These are phyloP conservation scores for Aplochiton taeniatus DNA, from an alignment of 2,797 vertebrate genomes.

Conservation along the genomic window DNA sequence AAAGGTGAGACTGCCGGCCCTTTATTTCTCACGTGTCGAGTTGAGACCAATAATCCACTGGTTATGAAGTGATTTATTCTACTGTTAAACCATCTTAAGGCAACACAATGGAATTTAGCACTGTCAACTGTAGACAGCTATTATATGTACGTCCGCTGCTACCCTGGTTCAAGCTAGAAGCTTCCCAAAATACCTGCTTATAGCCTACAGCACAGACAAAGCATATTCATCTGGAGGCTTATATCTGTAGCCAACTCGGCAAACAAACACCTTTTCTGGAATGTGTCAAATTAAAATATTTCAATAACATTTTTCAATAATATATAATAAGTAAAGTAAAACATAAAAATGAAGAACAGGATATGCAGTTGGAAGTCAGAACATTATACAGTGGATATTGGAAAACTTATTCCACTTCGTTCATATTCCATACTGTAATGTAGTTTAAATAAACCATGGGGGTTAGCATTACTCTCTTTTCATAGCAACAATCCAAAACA, in stretches of 20 bases:
- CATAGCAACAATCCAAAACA: too few relatives aligned
- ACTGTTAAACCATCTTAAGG: slow-evolving; percentile 11
- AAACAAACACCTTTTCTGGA: slow-evolving; percentile 14
- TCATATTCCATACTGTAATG: too few relatives aligned
- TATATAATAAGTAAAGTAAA: too few relatives aligned
- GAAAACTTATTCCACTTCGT: too few relatives aligned
- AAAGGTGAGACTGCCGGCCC: slow-evolving; percentile 25
- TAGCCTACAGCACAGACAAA: slow-evolving; percentile 12
- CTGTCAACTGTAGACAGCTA: slow-evolving; percentile 30
- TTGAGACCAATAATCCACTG: not conserved
- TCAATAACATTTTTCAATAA: too few relatives aligned
- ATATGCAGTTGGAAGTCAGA: too few relatives aligned
- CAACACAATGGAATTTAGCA: slow-evolving; percentile 44
- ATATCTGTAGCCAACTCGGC: slow-evolving; percentile 23
- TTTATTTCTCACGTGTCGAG: slow-evolving; percentile 34
- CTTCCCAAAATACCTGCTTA: slow-evolving; percentile 42
- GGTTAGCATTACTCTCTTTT: too few relatives aligned
- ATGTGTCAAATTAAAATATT: slow-evolving; percentile 24
- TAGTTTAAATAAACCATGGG: too few relatives aligned
- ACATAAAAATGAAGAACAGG: too few relatives aligned
- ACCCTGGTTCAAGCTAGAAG: slow-evolving; percentile 20
- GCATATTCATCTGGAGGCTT: slow-evolving; percentile 19
- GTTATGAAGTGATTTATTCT: not conserved
- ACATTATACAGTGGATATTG: too few relatives aligned
- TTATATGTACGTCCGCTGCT: slow-evolving; percentile 16